Evolutionary conservation across 2,888 invertebrate species (phyloP), one percentile per base, ranked within the genome.

Genomic region (Acanthococcus lagerstroemiae): DNA sequence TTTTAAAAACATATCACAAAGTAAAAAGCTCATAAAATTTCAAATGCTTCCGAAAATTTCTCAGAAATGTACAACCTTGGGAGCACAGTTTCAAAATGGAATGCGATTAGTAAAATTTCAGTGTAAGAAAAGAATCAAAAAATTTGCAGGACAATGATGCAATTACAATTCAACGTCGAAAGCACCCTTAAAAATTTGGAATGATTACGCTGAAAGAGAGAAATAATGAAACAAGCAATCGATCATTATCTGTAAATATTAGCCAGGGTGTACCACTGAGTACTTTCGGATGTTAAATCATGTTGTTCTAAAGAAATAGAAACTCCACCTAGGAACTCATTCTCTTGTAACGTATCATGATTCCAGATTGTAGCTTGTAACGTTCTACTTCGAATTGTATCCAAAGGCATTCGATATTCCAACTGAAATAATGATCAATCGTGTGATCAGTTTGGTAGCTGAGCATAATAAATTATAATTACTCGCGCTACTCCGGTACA

Each of bases 291-390:
- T 2, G 83, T 81, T 68, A 94, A 79, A 73, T 90, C 85, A 69
- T 90, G 77, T 44, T 86, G 81, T 67, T 80, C 79, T 15, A 96
- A 79, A 1, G 86, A 85, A 71, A 95, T 82, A 71, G 88, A 85
- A 66, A 91, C 87, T n/a, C 94, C 94, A 25, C 96, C 96, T 9
- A 95, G 80, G 75, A 95, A 90, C 77, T 92, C 90, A 77, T 95
- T 95, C 76, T 95, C 95, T 75, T 94, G 94, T 48, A 95, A 77
- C 0, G 90, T 84, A 76, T 95, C 95, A 76, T 94, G 90, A 75
- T 91, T 88, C 95, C 95, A 95, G 9, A 95, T 88, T 0, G 95
- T 92, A 0, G 94, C 93, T 76, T 94, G 91, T n/a, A 96, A 78
- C 9, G 82, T 83, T 55, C 90, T 81, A 70, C 80, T 81, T 74